phyloP scores from a whole-genome alignment of 2,113 vertebrate genomes.

The Calypte anna region DNA sequence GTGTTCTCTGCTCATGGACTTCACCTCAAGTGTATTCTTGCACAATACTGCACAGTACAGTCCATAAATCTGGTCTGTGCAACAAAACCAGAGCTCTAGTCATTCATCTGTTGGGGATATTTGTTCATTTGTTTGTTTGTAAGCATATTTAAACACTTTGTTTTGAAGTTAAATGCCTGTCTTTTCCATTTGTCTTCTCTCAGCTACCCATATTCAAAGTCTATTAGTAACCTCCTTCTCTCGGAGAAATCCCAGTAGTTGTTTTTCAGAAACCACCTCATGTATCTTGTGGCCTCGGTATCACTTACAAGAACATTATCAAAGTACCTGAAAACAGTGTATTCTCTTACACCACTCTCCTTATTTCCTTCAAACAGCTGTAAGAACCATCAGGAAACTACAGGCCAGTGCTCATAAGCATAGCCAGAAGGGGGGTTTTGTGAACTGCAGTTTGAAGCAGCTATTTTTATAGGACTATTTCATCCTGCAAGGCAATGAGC shows the following conservation, averaged over 20 bases:
- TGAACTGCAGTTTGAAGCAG: neutral
- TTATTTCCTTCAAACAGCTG: neutral
- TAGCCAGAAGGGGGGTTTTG: accelerated
- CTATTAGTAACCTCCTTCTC: neutral
- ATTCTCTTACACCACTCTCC: neutral
- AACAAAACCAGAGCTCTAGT: neutral
- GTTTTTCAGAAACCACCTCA: neutral
- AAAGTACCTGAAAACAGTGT: neutral
- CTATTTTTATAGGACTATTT: neutral
- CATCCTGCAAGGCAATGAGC: neutral
- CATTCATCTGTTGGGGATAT: neutral
- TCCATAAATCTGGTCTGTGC: accelerated
- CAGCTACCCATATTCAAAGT: neutral
- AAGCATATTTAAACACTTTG: neutral
- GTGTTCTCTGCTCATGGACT: neutral
- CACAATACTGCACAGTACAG: neutral
- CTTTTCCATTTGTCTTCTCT: neutral
- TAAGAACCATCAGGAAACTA: neutral
- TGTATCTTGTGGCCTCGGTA: neutral
- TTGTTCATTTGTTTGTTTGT: neutral
- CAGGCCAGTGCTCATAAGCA: neutral
- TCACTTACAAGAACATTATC: neutral
- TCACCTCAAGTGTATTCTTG: neutral
- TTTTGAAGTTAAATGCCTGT: neutral
- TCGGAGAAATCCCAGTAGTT: neutral